These are phyloP conservation scores for Bembecia ichneumoniformis DNA, from an alignment of 2,888 invertebrate species.

Conservation along the genomic window DNA sequence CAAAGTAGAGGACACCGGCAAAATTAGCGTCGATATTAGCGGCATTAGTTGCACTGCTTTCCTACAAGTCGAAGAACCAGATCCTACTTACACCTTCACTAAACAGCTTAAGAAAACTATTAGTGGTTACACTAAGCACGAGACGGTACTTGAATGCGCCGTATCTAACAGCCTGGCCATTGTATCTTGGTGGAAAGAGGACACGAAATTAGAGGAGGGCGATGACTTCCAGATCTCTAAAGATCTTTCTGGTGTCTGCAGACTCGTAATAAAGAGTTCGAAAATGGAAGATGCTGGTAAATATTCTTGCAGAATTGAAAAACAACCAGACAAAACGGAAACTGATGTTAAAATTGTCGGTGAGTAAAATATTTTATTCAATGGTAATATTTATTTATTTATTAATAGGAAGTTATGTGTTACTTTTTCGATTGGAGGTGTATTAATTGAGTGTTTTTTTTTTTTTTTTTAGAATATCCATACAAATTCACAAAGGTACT, in stretches of 20 bases:
- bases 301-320: constrained; percentile 90
- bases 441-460: constrained; percentile 15
- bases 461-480: constrained; percentile 82
- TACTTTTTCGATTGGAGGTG: neutral
- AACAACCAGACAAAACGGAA: constrained; percentile 89
- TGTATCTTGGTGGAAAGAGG: constrained; percentile 93
- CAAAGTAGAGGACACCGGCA: constrained; percentile 96
- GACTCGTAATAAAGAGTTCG: constrained; percentile 86
- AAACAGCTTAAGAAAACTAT: constrained; percentile 90
- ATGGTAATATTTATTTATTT: too few species aligned
- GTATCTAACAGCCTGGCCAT: constrained; percentile 94
- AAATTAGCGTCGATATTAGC: constrained; percentile 95
- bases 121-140: constrained; percentile 92
- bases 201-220: constrained; percentile 83
- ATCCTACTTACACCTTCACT: constrained; percentile 93
- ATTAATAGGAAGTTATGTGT: neutral
- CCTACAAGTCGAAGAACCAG: constrained; percentile 96
- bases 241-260: constrained; percentile 92
- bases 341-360: constrained; percentile 85
- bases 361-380: constrained; percentile 34
- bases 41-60: constrained; percentile 90
- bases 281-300: constrained; percentile 89
- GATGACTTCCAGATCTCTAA: constrained; percentile 91
- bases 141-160: constrained; percentile 91
- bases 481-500: constrained; percentile 95